Evolutionary conservation across 2,113 vertebrate species (phyloP), one percentile per base, ranked within the genome.

Genomic region (Heterotis niloticus): DNA sequence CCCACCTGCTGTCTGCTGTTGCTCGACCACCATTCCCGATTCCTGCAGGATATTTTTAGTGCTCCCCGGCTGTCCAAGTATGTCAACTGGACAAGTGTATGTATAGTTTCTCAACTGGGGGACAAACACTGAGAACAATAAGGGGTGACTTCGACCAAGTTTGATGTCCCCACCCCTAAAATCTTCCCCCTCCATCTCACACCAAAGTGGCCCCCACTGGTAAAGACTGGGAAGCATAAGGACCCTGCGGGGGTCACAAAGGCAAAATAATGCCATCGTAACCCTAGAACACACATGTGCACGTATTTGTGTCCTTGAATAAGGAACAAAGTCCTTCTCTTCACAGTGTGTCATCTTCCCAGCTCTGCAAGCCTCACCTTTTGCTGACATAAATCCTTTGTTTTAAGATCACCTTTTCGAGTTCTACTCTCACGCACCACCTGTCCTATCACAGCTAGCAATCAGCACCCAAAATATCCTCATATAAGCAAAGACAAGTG

Each of bases 41-140:
- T 65, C 76, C 66, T 80, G n/a, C 68, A 81, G 73, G 78, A 84
- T 92, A 92, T 91, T 89, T 91, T 86, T 91, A 90, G 81, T 77
- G 80, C 66, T 65, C 54, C 80, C 81, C 92, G 91, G 92, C 90
- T 92, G 91, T 91, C 88, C 28, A 77, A 64, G 83, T 83, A 88
- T 86, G 90, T 91, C 91, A 92, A 78, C 20, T 64, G 78, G 84
- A 88, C 82, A 80, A 64, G 65, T 34, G 75, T 82, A 84, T 81
- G 29, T 5, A 7, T 5, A 7, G 56, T 4, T 44, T 44, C 34
- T 68, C 74, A 64, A 64, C 18, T 80, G 80, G 67, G 80, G 82
- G 76, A 20, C 12, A 26, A 1, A 52, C 18, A 26, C 44, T 24
- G 78, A 86, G 86, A 83, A 85, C 85, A 81, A 82, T 87, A 85